phyloP scores from a whole-genome alignment of 2,113 vertebrate genomes.

The Sapayoa aenigma region DNA sequence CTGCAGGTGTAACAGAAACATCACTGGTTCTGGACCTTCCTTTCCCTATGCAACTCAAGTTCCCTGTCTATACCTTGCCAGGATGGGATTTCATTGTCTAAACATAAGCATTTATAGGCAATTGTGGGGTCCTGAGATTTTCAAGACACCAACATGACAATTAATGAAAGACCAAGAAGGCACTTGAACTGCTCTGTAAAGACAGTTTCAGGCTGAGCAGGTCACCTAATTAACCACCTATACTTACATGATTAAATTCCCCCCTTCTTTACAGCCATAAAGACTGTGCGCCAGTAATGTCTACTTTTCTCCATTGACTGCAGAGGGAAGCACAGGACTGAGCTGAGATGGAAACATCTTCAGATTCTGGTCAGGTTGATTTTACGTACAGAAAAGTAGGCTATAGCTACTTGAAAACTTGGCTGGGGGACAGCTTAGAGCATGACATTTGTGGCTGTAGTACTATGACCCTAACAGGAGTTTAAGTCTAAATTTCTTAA shows the following conservation, averaged over 20 bases:
- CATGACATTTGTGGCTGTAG: not conserved
- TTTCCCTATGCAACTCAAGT: not conserved
- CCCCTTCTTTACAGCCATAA: not conserved
- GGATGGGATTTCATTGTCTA: not conserved
- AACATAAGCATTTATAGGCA: not conserved
- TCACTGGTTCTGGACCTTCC: not conserved
- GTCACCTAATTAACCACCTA: not conserved
- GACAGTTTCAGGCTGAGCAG: not conserved
- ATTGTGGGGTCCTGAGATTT: not conserved
- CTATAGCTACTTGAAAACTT: not conserved
- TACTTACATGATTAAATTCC: fast-evolving
- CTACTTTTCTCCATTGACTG: not conserved
- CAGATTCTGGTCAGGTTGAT: not conserved
- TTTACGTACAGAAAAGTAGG: not conserved
- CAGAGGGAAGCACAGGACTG: not conserved
- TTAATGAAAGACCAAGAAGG: not conserved
- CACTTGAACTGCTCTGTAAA: not conserved
- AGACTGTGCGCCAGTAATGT: not conserved
- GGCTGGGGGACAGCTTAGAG: not conserved
- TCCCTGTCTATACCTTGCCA: not conserved
- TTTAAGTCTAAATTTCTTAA: not conserved
- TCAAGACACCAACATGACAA: not conserved
- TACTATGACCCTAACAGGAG: not conserved
- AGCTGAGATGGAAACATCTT: not conserved
- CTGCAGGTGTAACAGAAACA: not conserved